phyloP scores from a whole-genome alignment of 2,888 invertebrate species.

The Oegoconia quadripuncta region DNA sequence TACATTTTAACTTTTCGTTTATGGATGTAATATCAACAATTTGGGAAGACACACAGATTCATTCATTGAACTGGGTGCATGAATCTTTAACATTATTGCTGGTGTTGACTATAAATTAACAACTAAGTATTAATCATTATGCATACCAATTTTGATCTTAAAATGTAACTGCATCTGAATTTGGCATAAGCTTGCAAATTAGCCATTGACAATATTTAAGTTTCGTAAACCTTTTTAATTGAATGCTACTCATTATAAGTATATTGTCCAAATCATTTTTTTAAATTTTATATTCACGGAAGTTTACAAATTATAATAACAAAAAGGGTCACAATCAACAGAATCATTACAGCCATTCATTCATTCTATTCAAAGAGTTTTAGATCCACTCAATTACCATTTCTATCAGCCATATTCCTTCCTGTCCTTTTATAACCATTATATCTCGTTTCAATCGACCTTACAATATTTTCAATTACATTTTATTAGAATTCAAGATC shows the following conservation, averaged over 20 bases:
- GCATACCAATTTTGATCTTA: background rate
- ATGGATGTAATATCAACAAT: background rate
- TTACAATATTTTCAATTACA: background rate
- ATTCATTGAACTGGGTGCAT: conserved; percentile 57
- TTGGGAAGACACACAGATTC: conserved; percentile 74
- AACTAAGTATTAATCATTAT: background rate
- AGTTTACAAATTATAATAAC: conserved; percentile 6
- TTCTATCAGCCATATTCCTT: conserved; percentile 17
- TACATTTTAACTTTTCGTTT: background rate
- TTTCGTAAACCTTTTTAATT: too few relatives aligned
- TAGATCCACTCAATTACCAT: background rate
- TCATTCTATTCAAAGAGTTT: conserved; percentile 1
- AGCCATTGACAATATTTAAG: too few relatives aligned
- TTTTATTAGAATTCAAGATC: background rate
- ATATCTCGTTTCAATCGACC: background rate
- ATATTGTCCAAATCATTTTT: too few relatives aligned
- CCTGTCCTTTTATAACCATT: conserved; percentile 23
- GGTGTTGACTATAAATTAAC: too few relatives aligned
- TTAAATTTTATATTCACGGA: too few relatives aligned
- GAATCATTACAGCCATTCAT: conserved; percentile 3
- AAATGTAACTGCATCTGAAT: too few relatives aligned
- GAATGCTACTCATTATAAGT: too few relatives aligned
- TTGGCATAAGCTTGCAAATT: too few relatives aligned
- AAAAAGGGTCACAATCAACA: conserved; percentile 8
- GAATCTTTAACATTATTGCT: conserved; percentile 22